A percentile compares a stretch with the other conserved stretches of the same genome.
phyloP scores from a whole-genome alignment of 2,113 vertebrate genomes.

The Uropsilus gracilis region DNA sequence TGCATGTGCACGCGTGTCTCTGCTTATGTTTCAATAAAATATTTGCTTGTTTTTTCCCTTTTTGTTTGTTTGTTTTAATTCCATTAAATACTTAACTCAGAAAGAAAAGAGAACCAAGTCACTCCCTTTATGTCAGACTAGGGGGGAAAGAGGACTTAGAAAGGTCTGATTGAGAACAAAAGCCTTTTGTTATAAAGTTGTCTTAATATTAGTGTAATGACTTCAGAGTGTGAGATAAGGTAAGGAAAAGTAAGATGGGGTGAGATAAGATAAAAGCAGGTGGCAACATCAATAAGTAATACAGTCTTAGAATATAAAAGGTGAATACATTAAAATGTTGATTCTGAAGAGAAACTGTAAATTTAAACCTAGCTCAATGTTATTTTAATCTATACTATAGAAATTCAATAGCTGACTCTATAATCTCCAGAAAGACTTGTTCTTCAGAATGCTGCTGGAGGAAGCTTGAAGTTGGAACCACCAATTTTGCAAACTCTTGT shows the following conservation, averaged over 20 bases:
- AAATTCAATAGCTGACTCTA: slow-evolving; percentile 55
- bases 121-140: neutral
- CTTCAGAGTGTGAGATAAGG: slow-evolving; percentile 70
- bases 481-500: neutral
- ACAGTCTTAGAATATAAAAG: neutral
- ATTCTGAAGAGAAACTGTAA: slow-evolving; percentile 70
- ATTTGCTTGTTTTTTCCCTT: neutral
- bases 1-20: neutral
- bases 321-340: neutral
- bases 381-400: neutral
- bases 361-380: slow-evolving; percentile 36
- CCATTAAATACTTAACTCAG: slow-evolving; percentile 13
- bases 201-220: slow-evolving; percentile 67
- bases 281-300: slow-evolving; percentile 43
- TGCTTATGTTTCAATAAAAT: slow-evolving; percentile 7
- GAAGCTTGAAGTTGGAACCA: neutral
- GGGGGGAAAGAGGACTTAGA: neutral
- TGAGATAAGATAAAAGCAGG: slow-evolving; percentile 68
- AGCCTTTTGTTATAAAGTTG: slow-evolving; percentile 51
- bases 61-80: neutral
- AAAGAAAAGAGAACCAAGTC: slow-evolving; percentile 41
- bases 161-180: slow-evolving; percentile 53
- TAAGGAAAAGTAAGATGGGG: slow-evolving; percentile 64
- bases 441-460: slow-evolving; percentile 2
- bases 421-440: slow-evolving; percentile 55